These are phyloP conservation scores for Gnathonemus echidnorhynchus DNA, from an alignment of 2,113 vertebrate species.

Conservation along the genomic window DNA sequence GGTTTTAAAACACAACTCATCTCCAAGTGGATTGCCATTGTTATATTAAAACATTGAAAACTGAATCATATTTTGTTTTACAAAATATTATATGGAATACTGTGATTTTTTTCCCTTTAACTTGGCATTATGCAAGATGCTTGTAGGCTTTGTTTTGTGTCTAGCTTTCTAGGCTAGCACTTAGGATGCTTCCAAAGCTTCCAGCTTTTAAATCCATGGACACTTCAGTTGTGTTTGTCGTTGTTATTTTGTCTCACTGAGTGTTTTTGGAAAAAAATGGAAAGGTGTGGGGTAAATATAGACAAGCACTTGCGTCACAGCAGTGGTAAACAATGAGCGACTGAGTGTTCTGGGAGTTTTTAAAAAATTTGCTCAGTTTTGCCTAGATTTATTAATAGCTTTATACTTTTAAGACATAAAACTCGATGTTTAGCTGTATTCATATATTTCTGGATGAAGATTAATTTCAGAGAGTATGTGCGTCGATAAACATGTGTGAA, in stretches of 20 bases:
- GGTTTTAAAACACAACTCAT: neutral
- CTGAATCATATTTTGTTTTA: neutral
- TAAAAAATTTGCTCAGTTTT: neutral
- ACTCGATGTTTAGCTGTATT: conserved; percentile 1
- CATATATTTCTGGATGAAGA: neutral
- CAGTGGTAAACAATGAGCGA: neutral
- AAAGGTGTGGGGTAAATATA: neutral
- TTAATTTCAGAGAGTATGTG: neutral
- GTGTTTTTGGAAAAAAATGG: neutral
- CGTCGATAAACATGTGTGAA: conserved; percentile 1
- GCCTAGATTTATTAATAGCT: neutral
- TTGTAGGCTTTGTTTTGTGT: conserved; percentile 13
- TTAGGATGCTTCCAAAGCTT: neutral
- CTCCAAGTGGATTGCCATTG: neutral
- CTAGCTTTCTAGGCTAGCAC: neutral
- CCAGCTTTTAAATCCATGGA: neutral
- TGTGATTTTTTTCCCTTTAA: conserved; percentile 32
- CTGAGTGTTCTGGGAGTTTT: neutral
- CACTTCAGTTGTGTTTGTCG: neutral
- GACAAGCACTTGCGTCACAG: neutral
- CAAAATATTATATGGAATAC: conserved; percentile 17
- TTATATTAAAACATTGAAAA: neutral
- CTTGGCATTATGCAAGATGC: conserved; percentile 25
- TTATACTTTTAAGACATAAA: neutral
- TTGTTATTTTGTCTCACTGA: neutral